Evolutionary conservation across 92 coral and sea anemone genomes (phyloP).

Genomic region (Phenganax subtilis): DNA sequence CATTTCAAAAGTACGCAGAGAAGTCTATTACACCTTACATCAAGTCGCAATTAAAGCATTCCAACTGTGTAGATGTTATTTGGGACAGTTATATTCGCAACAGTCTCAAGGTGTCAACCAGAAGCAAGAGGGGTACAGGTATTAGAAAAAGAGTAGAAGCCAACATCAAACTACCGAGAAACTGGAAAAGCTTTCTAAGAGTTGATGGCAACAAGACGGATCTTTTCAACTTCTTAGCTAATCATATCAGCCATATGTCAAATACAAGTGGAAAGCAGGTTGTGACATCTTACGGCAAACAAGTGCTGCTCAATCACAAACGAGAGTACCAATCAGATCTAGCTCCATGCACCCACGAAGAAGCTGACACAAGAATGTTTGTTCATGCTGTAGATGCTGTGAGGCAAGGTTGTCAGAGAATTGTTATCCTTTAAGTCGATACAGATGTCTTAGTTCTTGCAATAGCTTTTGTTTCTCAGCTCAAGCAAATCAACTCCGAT

Average conservation of each 20-base stretch:
- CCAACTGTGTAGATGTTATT: conserved; percentile 7
- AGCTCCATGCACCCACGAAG: not conserved
- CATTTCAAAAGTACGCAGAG: conserved; percentile 7
- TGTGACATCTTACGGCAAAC: not conserved
- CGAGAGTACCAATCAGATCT: conserved; percentile 5
- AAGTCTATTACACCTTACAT: not conserved
- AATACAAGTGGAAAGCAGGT: not conserved
- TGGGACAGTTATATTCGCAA: conserved; percentile 3
- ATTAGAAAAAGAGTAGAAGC: not conserved
- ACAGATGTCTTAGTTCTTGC: not conserved
- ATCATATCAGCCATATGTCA: not conserved
- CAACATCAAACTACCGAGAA: not conserved
- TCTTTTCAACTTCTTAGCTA: not conserved
- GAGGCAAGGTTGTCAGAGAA: not conserved
- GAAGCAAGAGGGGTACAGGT: not conserved
- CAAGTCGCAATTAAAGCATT: not conserved
- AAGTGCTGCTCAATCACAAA: not conserved
- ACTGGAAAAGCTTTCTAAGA: not conserved
- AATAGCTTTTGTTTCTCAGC: not conserved
- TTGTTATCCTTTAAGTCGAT: not conserved
- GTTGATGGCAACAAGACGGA: conserved; percentile 10
- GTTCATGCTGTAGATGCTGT: conserved; percentile 10
- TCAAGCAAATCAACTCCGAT: conserved; percentile 25
- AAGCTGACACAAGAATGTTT: conserved; percentile 10
- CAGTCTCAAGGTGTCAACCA: conserved; percentile 12